These are phyloP conservation scores for Noctuana brunneofusca DNA, from an alignment of 2,888 invertebrate species.

Conservation along the genomic window DNA sequence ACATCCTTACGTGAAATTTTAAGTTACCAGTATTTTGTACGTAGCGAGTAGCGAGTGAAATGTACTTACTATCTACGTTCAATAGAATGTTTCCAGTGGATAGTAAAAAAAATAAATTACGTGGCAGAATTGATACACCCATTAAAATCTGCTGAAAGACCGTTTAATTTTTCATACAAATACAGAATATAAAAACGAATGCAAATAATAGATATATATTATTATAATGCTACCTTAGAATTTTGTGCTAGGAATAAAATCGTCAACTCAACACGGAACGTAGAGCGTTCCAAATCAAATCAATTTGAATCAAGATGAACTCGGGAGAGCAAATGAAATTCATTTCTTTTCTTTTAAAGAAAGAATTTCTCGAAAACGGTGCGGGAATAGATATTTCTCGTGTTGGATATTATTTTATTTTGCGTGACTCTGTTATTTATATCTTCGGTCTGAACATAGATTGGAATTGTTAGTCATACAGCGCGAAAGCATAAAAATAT, in stretches of 20 bases:
- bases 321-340: constrained; percentile 20
- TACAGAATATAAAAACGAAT: background rate
- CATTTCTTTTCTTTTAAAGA: constrained; percentile 12
- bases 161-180: background rate
- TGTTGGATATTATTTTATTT: too few species aligned
- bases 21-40: too few species aligned
- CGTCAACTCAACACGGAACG: constrained; percentile 11
- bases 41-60: background rate
- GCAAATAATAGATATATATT: background rate
- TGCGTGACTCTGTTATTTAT: too few species aligned
- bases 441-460: too few species aligned
- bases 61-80: background rate
- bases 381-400: background rate
- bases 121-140: too few species aligned
- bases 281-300: constrained; percentile 16
- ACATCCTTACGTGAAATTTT: background rate
- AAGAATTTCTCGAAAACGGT: background rate
- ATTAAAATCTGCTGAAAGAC: background rate
- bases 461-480: too few species aligned
- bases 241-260: constrained; percentile 5
- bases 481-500: too few species aligned
- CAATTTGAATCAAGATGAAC: constrained; percentile 25
- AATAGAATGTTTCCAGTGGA: background rate
- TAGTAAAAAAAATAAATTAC: too few species aligned
- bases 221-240: background rate